Evolutionary conservation across 1,140 invertebrate species (phyloP), one percentile per base, ranked within the genome.

Genomic region (Tribolium castaneum): DNA sequence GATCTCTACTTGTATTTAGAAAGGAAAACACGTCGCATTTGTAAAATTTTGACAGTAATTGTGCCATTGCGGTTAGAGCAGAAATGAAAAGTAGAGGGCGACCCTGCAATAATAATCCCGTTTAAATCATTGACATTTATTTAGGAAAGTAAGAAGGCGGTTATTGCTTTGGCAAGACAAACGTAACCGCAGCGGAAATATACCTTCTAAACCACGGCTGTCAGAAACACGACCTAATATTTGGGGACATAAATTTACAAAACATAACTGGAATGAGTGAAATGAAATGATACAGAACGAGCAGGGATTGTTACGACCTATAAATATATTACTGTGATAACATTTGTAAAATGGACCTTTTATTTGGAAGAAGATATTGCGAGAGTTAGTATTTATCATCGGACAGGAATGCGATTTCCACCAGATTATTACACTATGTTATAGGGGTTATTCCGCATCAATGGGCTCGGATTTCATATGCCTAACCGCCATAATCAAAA

Each of bases 241-340:
- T 83, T 79, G 82, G 79, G 79, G 79, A 85, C 84, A 85, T 85
- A 85, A 85, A 85, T 85, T 85, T 83, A 84, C 83, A 84, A 85
- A 85, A 84, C 82, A 83, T 79, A 56, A 70, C 75, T 75, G 80
- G 82, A 84, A 84, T 85, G 83, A 85, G 80, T 83, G 80, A 85
- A 84, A 84, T 79, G 79, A 82, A 80, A 66, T 62, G 54, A 74
- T 66, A 77, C 45, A 70, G 51, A 71, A 45, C 12, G 56, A 34
- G 76, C 71, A 75, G 75, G 70, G 56, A 78, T 77, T 34, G 78
- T 76, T 71, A 76, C 73, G 75, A 72, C 54, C 78, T 78, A 81
- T 82, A 81, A 82, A 82, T 82, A 82, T 82, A 83, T 82, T 80
- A 74, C 73, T 66, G 79, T 73, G 54, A 71, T 66, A 79, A 78